Conservation (phyloP, 2,888 invertebrate species). For the Drosophila suboccidentalis region DNA sequence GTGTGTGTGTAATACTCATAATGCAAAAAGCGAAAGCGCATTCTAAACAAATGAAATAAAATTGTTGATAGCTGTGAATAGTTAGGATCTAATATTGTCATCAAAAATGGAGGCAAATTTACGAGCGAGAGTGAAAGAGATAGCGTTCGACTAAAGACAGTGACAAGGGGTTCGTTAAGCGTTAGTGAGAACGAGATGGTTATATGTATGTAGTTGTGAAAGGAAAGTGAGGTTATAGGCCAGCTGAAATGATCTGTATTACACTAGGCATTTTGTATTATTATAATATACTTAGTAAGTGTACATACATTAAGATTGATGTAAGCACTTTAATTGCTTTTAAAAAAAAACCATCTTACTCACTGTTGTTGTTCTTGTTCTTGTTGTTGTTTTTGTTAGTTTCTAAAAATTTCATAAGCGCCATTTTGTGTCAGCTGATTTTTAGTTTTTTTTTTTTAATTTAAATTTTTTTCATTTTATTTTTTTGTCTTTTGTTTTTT, state of each 20-base stretch:
- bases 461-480: no score
- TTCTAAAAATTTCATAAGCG: conserved; percentile 72
- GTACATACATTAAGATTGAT: not conserved
- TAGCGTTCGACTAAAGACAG: not conserved
- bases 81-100: conserved; percentile 78
- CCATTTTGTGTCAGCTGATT: conserved; percentile 69
- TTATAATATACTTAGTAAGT: conserved; percentile 6
- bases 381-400: conserved; percentile 19
- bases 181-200: conserved; percentile 1
- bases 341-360: conserved; percentile 48
- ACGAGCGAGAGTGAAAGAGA: not conserved
- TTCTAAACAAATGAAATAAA: conserved; percentile 42
- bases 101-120: conserved; percentile 58
- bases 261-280: conserved; percentile 18
- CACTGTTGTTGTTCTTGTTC: conserved; percentile 16
- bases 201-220: not conserved
- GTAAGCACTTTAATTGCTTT: conserved; percentile 7
- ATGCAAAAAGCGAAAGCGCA: conserved; percentile 48
- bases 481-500: no score
- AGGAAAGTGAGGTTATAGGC: conserved; percentile 7
- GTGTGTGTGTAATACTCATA: conserved; percentile 12
- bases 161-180: not conserved
- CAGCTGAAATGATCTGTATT: conserved; percentile 14
- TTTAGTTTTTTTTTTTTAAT: no score
- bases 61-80: conserved; percentile 34